These are phyloP conservation scores for Xyrauchen texanus DNA, from an alignment of 2,113 vertebrate genomes.

Conservation along the genomic window DNA sequence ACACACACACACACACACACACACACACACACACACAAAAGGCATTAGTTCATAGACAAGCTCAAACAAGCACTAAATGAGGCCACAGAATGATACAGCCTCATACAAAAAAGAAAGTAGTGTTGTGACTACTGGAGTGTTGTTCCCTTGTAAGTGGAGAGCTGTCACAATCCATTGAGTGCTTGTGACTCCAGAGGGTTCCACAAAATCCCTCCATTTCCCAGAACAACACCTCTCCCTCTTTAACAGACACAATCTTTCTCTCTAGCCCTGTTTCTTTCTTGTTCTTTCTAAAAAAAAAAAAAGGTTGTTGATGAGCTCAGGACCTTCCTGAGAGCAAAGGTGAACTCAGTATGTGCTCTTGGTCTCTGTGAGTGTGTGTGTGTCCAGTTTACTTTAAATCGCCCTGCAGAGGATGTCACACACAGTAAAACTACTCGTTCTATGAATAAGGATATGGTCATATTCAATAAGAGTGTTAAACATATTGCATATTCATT, in stretches of 20 bases:
- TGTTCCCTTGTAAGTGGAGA: background rate
- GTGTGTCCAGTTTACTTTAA: conserved; percentile 29
- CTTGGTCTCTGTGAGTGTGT: conserved; percentile 43
- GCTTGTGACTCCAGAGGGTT: background rate
- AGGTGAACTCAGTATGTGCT: conserved; percentile 48
- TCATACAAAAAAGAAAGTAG: background rate
- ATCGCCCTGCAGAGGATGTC: background rate
- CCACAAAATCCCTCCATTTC: background rate
- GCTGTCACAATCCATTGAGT: background rate
- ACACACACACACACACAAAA: too few relatives aligned
- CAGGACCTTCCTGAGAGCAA: conserved; percentile 40
- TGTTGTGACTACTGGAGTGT: background rate
- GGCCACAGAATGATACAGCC: background rate
- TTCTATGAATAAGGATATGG: background rate
- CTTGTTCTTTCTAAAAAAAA: conserved; percentile 45
- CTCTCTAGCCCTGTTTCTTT: background rate
- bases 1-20: too few relatives aligned
- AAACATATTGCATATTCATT: background rate
- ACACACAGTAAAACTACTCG: background rate
- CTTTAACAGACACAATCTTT: background rate
- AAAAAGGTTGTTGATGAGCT: conserved; percentile 41
- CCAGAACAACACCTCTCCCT: background rate
- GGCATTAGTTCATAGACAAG: too few relatives aligned
- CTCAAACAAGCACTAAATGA: background rate
- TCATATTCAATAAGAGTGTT: background rate